Evolutionary conservation across 37 sponge, comb jelly and placozoan species (phyloP).

Genomic region (Crambe crambe): DNA sequence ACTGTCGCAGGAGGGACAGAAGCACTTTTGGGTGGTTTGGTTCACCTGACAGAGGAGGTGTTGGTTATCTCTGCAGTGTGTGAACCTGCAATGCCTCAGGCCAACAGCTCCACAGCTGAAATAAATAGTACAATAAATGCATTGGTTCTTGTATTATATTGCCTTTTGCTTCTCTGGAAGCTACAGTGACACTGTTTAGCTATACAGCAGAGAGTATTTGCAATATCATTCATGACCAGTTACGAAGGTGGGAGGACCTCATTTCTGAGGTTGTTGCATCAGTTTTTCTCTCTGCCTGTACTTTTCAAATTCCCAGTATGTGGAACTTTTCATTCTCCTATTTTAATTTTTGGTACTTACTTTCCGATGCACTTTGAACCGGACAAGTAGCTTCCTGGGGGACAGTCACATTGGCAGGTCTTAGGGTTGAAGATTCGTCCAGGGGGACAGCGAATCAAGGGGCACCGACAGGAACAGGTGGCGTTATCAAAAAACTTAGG

Average conservation of each 20-base stretch:
- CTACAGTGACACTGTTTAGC: too few species aligned
- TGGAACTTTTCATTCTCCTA: too few species aligned
- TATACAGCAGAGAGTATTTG: too few species aligned
- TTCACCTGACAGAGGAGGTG: background rate
- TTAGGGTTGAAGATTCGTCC: conserved; percentile 27
- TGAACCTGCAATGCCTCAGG: background rate
- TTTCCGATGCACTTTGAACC: conserved; percentile 2
- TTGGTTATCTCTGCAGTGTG: background rate
- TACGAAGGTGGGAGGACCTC: too few species aligned
- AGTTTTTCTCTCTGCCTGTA: too few species aligned
- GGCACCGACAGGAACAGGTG: conserved; percentile 48
- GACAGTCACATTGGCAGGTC: conserved; percentile 46
- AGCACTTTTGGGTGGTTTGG: background rate
- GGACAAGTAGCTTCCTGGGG: background rate
- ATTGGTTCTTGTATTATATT: too few species aligned
- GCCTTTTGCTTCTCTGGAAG: too few species aligned
- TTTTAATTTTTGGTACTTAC: conserved; percentile 10
- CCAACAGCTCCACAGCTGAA: background rate
- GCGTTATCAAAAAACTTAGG: conserved; percentile 12
- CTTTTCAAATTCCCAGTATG: too few species aligned
- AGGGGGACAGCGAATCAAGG: conserved; percentile 2
- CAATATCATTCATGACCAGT: too few species aligned
- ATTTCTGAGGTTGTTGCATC: too few species aligned
- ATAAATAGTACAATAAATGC: background rate
- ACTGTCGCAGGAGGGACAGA: conserved; percentile 8